Evolutionary conservation across 2,113 vertebrate genomes (phyloP), one percentile per base, ranked within the genome.

Genomic region (Amia ocellicauda): DNA sequence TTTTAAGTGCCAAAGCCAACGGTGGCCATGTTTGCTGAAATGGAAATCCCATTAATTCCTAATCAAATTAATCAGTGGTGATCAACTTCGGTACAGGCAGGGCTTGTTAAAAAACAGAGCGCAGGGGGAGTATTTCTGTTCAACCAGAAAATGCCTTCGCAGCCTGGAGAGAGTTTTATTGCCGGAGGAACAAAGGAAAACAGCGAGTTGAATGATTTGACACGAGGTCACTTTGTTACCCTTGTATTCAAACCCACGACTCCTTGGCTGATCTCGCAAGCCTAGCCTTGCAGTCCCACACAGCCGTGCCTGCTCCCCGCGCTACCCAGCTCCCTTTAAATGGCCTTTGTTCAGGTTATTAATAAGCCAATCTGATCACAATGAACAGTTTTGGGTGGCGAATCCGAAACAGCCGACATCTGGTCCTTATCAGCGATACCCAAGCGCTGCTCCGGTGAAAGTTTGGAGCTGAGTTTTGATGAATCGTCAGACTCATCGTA

Each of bases 161-260:
- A n/a, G 54, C 27, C 28, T 51, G 27, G 49, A 41, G 54, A 43
- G 36, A 58, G 58, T 66, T 43, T 61, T 42, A 50, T 56, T 56
- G 20, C 43, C 16, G 7, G 29, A n/a, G 31, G 40, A 62, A 62
- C 41, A 69, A 29, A 59, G 23, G 49, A 64, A 52, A 54, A 27
- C 54, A 40, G 40, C 29, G 45, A 8, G 14, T 49, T 47, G 62
- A 60, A 59, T 63, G 10, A 63, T 69, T 51, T 63, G 60, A 69
- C 60, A 31, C 13, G 10, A 41, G 52, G 42, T 49, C 60, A 62
- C 26, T 27, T 13, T 17, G 50, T 11, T 7, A 16, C 50, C 28
- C 42, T 50, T 36, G 40, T 36, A 26, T 41, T 60, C 49, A 45
- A 53, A 64, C 23, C 27, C 49, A 29, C 9, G 17, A 43, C 23